Evolutionary conservation across 2,113 vertebrate species (phyloP).

Genomic region (Oncorhynchus keta): DNA sequence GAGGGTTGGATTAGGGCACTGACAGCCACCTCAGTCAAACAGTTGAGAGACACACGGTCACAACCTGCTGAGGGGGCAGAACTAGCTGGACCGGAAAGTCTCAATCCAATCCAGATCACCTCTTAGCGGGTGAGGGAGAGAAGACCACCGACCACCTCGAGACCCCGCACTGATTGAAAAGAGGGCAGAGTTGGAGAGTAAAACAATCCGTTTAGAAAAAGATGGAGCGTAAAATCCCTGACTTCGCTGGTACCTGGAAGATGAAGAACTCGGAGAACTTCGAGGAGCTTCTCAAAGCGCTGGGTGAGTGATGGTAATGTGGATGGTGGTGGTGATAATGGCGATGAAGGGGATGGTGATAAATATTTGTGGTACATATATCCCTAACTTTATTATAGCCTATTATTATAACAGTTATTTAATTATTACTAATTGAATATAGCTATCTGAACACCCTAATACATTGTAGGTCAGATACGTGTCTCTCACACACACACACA

Average conservation of each 20-base stretch:
- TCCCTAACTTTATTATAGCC: too few relatives aligned
- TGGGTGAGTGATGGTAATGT: slow-evolving; percentile 75
- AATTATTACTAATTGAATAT: background rate
- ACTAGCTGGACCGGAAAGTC: slow-evolving; percentile 15
- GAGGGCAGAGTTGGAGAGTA: slow-evolving; percentile 24
- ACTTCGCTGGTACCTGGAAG: slow-evolving; percentile 89
- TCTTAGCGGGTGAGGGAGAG: background rate
- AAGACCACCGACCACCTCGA: background rate
- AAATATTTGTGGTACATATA: background rate
- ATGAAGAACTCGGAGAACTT: slow-evolving; percentile 92
- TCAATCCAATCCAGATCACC: background rate
- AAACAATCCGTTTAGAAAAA: slow-evolving; percentile 13
- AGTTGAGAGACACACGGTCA: slow-evolving; percentile 16
- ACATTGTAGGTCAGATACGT: slow-evolving; percentile 32
- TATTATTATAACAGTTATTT: background rate
- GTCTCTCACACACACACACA: background rate
- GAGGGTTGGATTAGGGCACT: slow-evolving; percentile 10
- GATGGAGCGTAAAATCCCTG: slow-evolving; percentile 77
- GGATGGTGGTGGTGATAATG: too few relatives aligned
- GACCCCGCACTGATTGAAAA: background rate
- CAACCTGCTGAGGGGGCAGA: slow-evolving; percentile 14
- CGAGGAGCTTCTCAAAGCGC: slow-evolving; percentile 86
- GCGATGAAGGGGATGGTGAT: too few relatives aligned
- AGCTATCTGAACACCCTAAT: too few relatives aligned
- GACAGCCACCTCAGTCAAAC: slow-evolving; percentile 4